These are phyloP conservation scores for Urocyon cinereoargenteus DNA, from an alignment of 2,797 vertebrate species.

Conservation along the genomic window DNA sequence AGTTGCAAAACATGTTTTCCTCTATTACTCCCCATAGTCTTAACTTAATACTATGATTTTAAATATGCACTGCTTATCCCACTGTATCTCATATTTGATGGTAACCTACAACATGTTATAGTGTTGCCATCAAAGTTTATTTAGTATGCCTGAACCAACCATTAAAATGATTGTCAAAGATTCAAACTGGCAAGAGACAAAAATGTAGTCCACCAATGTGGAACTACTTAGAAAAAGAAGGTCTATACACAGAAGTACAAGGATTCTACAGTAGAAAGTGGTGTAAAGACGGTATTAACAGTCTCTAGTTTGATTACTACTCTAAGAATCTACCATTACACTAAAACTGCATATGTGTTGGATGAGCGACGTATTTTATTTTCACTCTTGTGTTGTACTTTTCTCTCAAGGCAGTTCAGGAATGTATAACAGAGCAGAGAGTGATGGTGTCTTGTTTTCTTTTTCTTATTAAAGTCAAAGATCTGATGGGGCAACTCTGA, in stretches of 20 bases:
- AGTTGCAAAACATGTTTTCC: background rate
- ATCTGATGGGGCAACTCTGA: background rate
- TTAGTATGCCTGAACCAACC: background rate
- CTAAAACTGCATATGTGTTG: background rate
- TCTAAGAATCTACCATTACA: background rate
- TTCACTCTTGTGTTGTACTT: background rate
- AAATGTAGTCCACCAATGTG: background rate
- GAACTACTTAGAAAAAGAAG: background rate
- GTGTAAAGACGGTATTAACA: background rate
- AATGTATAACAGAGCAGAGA: background rate
- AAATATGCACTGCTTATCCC: background rate
- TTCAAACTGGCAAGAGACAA: background rate
- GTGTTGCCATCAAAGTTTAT: background rate
- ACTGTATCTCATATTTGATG: background rate
- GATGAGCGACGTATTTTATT: background rate
- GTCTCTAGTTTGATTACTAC: background rate
- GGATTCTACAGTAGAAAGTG: background rate
- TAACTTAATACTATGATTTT: background rate
- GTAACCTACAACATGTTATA: background rate
- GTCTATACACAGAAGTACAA: background rate
- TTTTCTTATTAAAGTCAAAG: background rate
- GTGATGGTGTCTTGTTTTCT: background rate
- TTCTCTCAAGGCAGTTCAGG: background rate
- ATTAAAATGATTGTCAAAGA: slow-evolving; percentile 9
- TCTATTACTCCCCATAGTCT: background rate